Base-by-base conservation (phyloP, 2,888 invertebrate species). In the Druceiella hillmani region DNA sequence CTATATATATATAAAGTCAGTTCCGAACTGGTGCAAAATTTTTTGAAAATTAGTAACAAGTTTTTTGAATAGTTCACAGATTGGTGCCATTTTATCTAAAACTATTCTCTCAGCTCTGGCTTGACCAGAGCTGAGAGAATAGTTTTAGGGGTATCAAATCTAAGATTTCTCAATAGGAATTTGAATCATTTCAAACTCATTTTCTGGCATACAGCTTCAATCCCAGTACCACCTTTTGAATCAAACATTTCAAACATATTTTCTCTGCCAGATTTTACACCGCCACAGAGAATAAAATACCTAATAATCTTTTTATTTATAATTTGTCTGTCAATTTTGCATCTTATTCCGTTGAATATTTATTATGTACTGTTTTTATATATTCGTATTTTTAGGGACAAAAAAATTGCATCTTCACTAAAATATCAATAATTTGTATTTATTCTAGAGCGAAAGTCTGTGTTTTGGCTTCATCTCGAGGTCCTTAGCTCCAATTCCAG, bases 221-320 rank as follows among this genome's bases (percentile, higher is more conserved):
- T 47, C 10, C 48, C 46, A 31, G 25, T 46, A 3, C 45, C 45
- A 25, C 17, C 44, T 37, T 38, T 45, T 5, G 37, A 4, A 22
- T 47, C 48, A 17, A 48, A 46, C 27, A 47, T 25, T 39, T 42
- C 42, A 17, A 47, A 43, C 9, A 47, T 47, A 15, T 47, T 39
- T 12, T 35, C 33, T 33, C 10, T 22, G 29, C 42, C 39, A 3
- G 33, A 33, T 43, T 48, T 48, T 2, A 26, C 11, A 24, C 38
- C 35, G 14, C 45, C 43, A 30, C 42, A 38, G 7, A 48, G 28
- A 10, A 41, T n/a, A n/a, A n/a, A n/a, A n/a, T n/a, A n/a, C n/a
- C n/a, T n/a, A n/a, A 45, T 3, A 47, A 29, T 11, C 44, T 47
- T 20, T 40, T 20, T 25, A 46, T 46, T 47, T 46, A 46, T 2